A percentile compares a stretch with the other conserved stretches of the same genome.
Conservation (phyloP, 1,140 invertebrate genomes). For the Scaptomyza montana region DNA sequence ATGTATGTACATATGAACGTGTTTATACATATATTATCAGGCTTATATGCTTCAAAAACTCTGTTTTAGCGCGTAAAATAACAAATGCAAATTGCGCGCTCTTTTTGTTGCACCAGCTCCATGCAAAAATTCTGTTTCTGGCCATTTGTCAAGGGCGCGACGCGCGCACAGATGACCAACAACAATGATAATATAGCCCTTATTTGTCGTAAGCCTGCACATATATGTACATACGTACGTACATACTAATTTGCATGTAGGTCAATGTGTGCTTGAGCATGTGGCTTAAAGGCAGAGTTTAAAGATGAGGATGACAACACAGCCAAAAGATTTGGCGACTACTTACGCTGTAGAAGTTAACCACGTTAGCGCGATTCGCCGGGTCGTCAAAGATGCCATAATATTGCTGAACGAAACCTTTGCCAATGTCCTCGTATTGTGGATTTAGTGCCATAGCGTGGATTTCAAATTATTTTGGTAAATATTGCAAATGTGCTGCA, state of each 20-base stretch:
- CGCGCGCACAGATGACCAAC: conserved; percentile 53
- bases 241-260: conserved; percentile 1
- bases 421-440: conserved; percentile 95
- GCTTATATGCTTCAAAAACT: background rate
- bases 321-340: conserved; percentile 16
- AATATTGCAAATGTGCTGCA: background rate
- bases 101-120: conserved; percentile 45
- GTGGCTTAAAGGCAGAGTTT: conserved; percentile 15
- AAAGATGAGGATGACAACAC: conserved; percentile 12
- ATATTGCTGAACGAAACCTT: conserved; percentile 96
- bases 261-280: conserved; percentile 7
- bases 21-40: background rate
- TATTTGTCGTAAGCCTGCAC: background rate
- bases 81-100: conserved; percentile 53
- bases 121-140: conserved; percentile 29
- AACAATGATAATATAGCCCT: conserved; percentile 2
- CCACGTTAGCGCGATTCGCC: conserved; percentile 90
- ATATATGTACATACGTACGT: background rate
- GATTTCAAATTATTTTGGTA: background rate
- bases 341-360: conserved; percentile 97
- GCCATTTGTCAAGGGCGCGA: conserved; percentile 52
- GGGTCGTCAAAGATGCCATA: conserved; percentile 96
- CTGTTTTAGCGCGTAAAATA: background rate
- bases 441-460: conserved; percentile 92
- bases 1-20: background rate